These are phyloP conservation scores for Caenorhabditis sp. DNA, from an alignment of 2,888 invertebrate species.

Conservation along the genomic window DNA sequence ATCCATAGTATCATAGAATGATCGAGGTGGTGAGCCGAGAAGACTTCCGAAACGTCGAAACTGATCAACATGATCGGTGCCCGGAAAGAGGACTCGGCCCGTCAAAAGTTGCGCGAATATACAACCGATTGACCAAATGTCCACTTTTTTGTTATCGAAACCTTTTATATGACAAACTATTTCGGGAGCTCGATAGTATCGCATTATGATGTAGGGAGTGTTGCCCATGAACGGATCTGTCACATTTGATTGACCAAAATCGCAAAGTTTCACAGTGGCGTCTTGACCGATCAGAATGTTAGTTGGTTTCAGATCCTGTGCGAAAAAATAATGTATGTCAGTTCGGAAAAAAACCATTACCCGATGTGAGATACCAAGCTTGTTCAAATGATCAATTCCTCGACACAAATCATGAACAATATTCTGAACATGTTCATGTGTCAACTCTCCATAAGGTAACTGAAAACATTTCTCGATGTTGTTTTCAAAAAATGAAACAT, in stretches of 20 bases:
- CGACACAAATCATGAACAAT: slow-evolving; percentile 98
- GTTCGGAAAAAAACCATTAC: slow-evolving; percentile 31
- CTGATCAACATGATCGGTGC: slow-evolving; percentile 81
- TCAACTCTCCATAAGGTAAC: background rate
- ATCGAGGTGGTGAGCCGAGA: slow-evolving; percentile 42
- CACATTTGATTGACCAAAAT: slow-evolving; percentile 91
- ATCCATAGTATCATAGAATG: slow-evolving; percentile 42
- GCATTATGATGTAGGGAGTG: slow-evolving; percentile 98
- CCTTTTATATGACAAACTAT: slow-evolving; percentile 86
- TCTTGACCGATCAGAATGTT: slow-evolving; percentile 99
- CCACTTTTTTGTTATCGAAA: slow-evolving; percentile 35
- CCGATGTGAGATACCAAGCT: slow-evolving; percentile 79
- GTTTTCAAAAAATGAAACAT: slow-evolving; percentile 74
- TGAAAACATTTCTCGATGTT: background rate
- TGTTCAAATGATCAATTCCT: slow-evolving; percentile 98
- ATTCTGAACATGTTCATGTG: slow-evolving; percentile 77
- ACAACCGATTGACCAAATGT: slow-evolving; percentile 75
- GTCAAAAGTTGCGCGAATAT: slow-evolving; percentile 99
- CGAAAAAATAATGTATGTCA: background rate
- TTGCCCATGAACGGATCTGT: slow-evolving; percentile 86
- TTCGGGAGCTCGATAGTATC: slow-evolving; percentile 98
- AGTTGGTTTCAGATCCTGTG: slow-evolving; percentile 95
- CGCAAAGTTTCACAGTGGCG: slow-evolving; percentile 97
- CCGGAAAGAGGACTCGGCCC: slow-evolving; percentile 95
- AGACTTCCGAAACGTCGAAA: slow-evolving; percentile 61